These are phyloP conservation scores for Sialia sialis DNA, from an alignment of 2,113 vertebrate genomes.

Conservation along the genomic window DNA sequence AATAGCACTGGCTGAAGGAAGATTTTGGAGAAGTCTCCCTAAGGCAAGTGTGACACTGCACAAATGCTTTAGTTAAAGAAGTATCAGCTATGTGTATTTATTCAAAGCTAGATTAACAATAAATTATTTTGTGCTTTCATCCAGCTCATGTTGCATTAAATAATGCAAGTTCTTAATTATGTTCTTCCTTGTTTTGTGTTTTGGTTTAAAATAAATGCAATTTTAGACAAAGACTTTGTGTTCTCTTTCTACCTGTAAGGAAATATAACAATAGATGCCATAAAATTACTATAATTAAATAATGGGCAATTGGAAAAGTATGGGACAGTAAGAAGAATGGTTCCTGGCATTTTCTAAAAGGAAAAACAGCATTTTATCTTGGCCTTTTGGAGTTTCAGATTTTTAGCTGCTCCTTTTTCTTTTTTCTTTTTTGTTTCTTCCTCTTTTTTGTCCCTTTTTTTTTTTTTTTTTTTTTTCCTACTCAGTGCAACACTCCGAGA, in stretches of 20 bases:
- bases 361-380: neutral
- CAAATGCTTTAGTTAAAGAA: neutral
- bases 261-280: constrained; percentile 21
- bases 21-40: neutral
- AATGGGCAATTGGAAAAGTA: constrained; percentile 14
- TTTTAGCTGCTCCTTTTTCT: neutral
- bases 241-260: neutral
- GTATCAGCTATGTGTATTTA: neutral
- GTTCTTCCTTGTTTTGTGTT: constrained; percentile 1
- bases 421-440: accelerated
- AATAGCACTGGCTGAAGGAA: neutral
- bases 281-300: constrained; percentile 34
- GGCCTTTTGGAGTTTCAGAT: neutral
- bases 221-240: neutral
- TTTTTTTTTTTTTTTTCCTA: too few relatives aligned
- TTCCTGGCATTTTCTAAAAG: neutral
- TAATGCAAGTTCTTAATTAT: neutral
- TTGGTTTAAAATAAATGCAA: neutral
- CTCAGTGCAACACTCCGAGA: neutral
- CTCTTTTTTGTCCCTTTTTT: accelerated
- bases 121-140: neutral
- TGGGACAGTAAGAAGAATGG: neutral
- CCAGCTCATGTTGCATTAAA: neutral
- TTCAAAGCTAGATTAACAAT: neutral
- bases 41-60: neutral